phyloP scores from a whole-genome alignment of 2,113 vertebrate genomes.

The Tragulus kanchil region DNA sequence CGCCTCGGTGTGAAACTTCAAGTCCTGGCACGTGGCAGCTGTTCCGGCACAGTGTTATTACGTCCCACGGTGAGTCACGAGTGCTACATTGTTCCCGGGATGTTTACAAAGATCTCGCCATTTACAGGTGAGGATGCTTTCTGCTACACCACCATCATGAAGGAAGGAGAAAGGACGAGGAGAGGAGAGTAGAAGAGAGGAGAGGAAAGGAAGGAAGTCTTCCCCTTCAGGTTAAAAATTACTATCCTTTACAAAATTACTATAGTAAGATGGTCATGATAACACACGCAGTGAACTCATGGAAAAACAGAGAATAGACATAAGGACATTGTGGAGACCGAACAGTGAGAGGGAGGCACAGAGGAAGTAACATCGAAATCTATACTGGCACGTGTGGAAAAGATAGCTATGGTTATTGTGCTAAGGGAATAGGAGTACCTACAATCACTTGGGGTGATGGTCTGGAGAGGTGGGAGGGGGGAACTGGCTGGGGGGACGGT shows the following conservation, averaged over 20 bases:
- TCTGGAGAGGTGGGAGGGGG: too few species aligned
- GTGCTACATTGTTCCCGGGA: too few species aligned
- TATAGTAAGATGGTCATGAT: neutral
- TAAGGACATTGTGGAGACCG: too few species aligned
- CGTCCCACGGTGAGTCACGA: neutral
- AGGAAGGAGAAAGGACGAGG: neutral
- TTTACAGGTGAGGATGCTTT: neutral
- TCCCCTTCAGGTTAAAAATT: neutral
- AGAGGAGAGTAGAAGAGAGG: neutral
- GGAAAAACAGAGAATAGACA: too few species aligned
- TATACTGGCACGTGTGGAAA: too few species aligned
- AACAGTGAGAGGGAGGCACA: too few species aligned
- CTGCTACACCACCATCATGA: neutral
- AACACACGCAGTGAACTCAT: too few species aligned
- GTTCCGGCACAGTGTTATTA: neutral
- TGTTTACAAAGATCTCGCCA: neutral
- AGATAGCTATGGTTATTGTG: too few species aligned
- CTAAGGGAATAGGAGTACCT: too few species aligned
- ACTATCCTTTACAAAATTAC: neutral
- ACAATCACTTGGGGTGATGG: too few species aligned
- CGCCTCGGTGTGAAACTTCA: neutral
- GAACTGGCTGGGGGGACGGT: too few species aligned
- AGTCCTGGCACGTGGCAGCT: neutral
- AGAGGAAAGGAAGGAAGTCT: neutral
- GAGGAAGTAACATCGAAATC: too few species aligned